These are phyloP conservation scores for Crossaster papposus DNA, from an alignment of 53 echinoderm and acorn worm genomes.

Conservation along the genomic window DNA sequence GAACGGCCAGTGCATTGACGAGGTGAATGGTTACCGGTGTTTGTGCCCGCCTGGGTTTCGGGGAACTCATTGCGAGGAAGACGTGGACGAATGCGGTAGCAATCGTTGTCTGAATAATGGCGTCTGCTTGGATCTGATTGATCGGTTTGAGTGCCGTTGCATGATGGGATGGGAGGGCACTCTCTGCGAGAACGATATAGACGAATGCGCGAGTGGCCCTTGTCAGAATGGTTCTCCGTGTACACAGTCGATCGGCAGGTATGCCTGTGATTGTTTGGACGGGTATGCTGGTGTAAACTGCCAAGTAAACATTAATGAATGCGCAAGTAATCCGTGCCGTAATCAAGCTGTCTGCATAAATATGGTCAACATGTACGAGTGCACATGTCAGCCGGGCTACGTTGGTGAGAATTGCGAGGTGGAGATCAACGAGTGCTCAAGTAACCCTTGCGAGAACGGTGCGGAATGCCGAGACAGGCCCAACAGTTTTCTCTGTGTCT, in stretches of 20 bases:
- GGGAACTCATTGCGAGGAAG: constrained; percentile 52
- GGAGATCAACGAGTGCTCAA: constrained; percentile 65
- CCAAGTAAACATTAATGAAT: constrained; percentile 56
- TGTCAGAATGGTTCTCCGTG: constrained; percentile 62
- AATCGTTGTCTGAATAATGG: constrained; percentile 53
- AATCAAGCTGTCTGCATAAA: constrained; percentile 55
- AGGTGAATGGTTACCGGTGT: constrained; percentile 53
- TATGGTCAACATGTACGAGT: constrained; percentile 16
- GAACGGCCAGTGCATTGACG: constrained; percentile 47
- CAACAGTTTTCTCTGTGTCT: constrained; percentile 52
- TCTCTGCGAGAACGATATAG: constrained; percentile 52
- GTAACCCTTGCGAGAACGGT: constrained; percentile 65
- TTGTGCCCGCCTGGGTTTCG: constrained; percentile 41
- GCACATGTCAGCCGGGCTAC: constrained; percentile 33
- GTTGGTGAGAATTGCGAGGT: constrained; percentile 55
- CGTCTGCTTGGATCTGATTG: constrained; percentile 34
- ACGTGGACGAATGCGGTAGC: constrained; percentile 49
- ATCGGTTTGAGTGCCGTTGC: constrained; percentile 45
- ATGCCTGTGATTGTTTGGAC: constrained; percentile 45
- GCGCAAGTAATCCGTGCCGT: constrained; percentile 56
- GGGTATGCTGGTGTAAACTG: constrained; percentile 57
- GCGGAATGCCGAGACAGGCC: constrained; percentile 53
- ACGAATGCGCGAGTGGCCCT: constrained; percentile 61
- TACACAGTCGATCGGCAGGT: constrained; percentile 44
- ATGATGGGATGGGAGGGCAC: constrained; percentile 58